Base-by-base conservation (phyloP, 2,113 vertebrate genomes). In the Hippopotamus amphibius region DNA sequence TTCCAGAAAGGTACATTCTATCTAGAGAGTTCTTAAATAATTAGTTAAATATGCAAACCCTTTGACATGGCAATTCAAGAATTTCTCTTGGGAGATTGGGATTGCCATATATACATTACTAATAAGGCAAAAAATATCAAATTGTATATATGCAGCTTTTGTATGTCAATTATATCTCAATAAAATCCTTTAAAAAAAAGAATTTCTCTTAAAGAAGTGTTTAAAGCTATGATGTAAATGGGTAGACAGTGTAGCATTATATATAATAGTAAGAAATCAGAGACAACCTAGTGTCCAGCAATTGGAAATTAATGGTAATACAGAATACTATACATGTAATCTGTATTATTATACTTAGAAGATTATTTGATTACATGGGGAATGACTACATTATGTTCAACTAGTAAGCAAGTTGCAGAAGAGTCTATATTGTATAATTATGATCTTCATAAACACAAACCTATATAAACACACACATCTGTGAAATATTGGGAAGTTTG, bases 161-260 rank as follows among this genome's bases (percentile, higher is more conserved):
- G 37, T 37, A 37, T 37, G 37, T 37, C 37, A 37, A 37, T 37
- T 37, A 37, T 37, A 37, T 37, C 37, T 37, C 37, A 37, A 37
- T 37, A 37, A 37, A 37, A 37, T 37, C 37, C 37, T 37, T 37
- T 37, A 37, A 37, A 37, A 37, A 37, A 37, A 37, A 76, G 37
- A 57, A 65, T 88, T 84, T 68, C n/a, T 93, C 63, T 92, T 80
- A 66, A 87, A 90, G 55, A 86, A 61, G 46, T 63, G 26, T 85
- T 24, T 81, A 81, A 76, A 92, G 9, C 15, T 65, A n/a, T 63
- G 26, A 74, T 55, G 41, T 41, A 33, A 26, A 82, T 68, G 1
- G 1, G 1, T 53, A 80, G 71, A 79, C 17, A 59, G 28, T 72
- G 5, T 66, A 65, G 5, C n/a, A 43, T 63, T 85, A 65, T 30